phyloP scores from a whole-genome alignment of 2,888 invertebrate species.

The Steinernema scapterisci region DNA sequence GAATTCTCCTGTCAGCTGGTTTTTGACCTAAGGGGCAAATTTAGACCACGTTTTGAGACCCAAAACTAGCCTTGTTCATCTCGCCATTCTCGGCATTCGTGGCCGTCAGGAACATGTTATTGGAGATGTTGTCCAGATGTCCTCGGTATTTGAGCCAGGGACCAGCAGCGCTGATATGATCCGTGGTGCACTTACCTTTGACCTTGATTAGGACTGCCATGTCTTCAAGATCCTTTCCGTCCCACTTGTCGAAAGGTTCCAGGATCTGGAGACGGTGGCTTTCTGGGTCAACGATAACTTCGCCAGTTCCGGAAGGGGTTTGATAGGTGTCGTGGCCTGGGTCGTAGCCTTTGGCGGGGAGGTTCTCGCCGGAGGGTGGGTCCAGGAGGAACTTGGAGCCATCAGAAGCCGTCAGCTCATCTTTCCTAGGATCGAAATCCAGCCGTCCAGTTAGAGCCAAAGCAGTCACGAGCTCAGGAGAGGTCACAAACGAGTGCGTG shows the following conservation, averaged over 20 bases:
- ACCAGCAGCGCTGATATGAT: conserved; percentile 98
- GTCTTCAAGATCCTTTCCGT: conserved; percentile 88
- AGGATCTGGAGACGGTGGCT: conserved; percentile 90
- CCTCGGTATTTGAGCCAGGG: conserved; percentile 99
- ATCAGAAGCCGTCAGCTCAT: conserved; percentile 80
- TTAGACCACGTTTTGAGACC: background rate
- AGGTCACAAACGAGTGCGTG: conserved; percentile 96
- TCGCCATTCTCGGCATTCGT: conserved; percentile 72
- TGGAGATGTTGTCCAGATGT: conserved; percentile 98
- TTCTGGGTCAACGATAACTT: conserved; percentile 83
- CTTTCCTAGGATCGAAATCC: conserved; percentile 90
- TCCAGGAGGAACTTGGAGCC: conserved; percentile 84
- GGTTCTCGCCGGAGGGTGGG: conserved; percentile 85
- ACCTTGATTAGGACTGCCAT: conserved; percentile 89
- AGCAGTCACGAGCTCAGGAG: conserved; percentile 94
- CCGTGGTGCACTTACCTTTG: conserved; percentile 99
- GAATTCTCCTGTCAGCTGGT: conserved; percentile 84
- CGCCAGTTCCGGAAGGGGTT: conserved; percentile 56
- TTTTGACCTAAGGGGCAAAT: conserved; percentile 70
- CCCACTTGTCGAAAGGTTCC: conserved; percentile 90
- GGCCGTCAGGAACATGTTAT: conserved; percentile 95
- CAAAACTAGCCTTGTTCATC: conserved; percentile 63
- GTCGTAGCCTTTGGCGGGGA: conserved; percentile 91
- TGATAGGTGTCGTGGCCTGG: conserved; percentile 84
- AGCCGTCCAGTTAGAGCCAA: conserved; percentile 83